Conservation (phyloP, 2,797 vertebrate species). For the Knipowitschia caucasica region DNA sequence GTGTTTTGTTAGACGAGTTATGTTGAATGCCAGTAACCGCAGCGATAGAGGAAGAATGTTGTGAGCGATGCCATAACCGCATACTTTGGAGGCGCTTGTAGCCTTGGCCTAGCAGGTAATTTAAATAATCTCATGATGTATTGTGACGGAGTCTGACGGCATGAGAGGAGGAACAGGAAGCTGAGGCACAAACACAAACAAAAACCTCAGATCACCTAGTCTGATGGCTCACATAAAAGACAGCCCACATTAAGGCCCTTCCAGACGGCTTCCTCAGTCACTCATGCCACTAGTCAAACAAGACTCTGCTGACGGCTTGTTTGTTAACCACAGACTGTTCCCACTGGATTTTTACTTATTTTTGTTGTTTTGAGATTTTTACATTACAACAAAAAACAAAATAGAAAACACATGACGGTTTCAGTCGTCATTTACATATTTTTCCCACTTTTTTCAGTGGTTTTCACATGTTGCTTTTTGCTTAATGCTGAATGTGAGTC, state of each 20-base stretch:
- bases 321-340: constrained; percentile 59
- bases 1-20: too few species aligned
- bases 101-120: constrained; percentile 16
- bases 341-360: constrained; percentile 50
- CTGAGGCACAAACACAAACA: constrained; percentile 41
- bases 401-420: too few species aligned
- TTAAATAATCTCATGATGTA: constrained; percentile 25
- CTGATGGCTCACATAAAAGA: constrained; percentile 62
- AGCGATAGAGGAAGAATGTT: not conserved
- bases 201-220: constrained; percentile 38
- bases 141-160: constrained; percentile 15
- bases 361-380: too few species aligned
- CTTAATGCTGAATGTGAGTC: too few species aligned
- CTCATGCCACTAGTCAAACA: constrained; percentile 62
- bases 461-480: too few species aligned
- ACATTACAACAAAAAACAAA: too few species aligned
- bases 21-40: too few species aligned
- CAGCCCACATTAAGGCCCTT: constrained; percentile 49
- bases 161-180: constrained; percentile 19
- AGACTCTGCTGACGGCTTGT: constrained; percentile 55
- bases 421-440: too few species aligned
- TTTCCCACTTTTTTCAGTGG: too few species aligned
- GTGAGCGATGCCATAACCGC: not conserved
- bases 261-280: constrained; percentile 45
- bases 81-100: constrained; percentile 20